Evolutionary conservation across 2,797 vertebrate species (phyloP).

Genomic region (Nothura maculosa): DNA sequence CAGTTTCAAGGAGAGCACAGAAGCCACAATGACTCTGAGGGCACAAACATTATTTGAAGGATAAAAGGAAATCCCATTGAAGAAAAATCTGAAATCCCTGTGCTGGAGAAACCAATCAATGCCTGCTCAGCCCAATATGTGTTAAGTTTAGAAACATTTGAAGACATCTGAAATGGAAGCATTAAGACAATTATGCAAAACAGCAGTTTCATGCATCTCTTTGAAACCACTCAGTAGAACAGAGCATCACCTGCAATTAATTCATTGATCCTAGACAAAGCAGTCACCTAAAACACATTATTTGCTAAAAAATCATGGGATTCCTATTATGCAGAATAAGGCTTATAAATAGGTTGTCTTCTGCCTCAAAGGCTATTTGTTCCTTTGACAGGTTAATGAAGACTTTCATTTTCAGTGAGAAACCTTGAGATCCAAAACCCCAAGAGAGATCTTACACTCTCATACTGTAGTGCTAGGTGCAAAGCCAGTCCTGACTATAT

Average conservation of each 20-base stretch:
- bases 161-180: constrained; percentile 49
- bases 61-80: constrained; percentile 26
- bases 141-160: constrained; percentile 65
- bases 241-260: constrained; percentile 10
- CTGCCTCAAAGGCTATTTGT: not conserved
- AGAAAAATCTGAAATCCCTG: constrained; percentile 22
- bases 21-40: constrained; percentile 60
- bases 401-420: not conserved
- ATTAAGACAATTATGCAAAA: constrained; percentile 51
- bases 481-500: not conserved
- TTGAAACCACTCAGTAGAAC: not conserved
- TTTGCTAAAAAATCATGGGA: not conserved
- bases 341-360: not conserved
- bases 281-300: not conserved
- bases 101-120: constrained; percentile 46
- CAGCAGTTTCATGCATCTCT: constrained; percentile 60
- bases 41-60: constrained; percentile 48
- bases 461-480: not conserved
- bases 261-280: constrained; percentile 4
- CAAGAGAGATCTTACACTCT: not conserved
- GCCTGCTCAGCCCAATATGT: constrained; percentile 38
- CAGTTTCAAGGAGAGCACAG: constrained; percentile 44
- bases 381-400: not conserved
- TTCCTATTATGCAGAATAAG: not conserved
- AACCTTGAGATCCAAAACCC: not conserved